These are phyloP conservation scores for Canis aureus DNA, from an alignment of 2,113 vertebrate genomes.

Conservation along the genomic window DNA sequence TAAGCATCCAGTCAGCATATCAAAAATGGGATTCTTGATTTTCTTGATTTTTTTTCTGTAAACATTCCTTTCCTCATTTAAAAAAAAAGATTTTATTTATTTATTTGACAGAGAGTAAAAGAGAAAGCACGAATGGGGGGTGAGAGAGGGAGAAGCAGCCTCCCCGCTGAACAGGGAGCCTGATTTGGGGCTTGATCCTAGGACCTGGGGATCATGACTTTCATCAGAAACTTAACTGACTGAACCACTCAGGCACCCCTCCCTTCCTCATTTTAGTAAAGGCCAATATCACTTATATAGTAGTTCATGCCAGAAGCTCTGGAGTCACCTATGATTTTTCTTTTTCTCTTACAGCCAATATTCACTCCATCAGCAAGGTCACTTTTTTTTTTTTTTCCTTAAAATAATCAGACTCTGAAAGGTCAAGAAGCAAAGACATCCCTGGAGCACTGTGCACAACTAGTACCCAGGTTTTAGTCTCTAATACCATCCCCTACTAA, in stretches of 20 bases:
- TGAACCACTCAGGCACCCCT: too few relatives aligned
- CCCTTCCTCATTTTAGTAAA: neutral
- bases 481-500: neutral
- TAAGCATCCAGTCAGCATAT: neutral
- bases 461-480: neutral
- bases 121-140: too few relatives aligned
- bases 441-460: neutral
- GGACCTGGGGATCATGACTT: too few relatives aligned
- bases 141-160: too few relatives aligned
- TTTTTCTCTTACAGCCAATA: neutral
- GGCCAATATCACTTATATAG: neutral
- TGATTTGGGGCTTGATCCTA: too few relatives aligned
- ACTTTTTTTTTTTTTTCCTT: constrained; percentile 22
- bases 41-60: neutral
- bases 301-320: constrained; percentile 15
- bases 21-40: neutral
- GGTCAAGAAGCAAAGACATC: neutral
- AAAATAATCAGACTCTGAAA: constrained; percentile 40
- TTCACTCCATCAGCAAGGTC: neutral
- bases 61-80: neutral
- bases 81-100: too few relatives aligned
- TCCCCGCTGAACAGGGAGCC: too few relatives aligned
- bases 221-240: too few relatives aligned
- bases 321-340: neutral
- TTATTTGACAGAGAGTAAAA: too few relatives aligned